phyloP scores from a whole-genome alignment of 2,888 invertebrate species.

The Drosophila histrio region DNA sequence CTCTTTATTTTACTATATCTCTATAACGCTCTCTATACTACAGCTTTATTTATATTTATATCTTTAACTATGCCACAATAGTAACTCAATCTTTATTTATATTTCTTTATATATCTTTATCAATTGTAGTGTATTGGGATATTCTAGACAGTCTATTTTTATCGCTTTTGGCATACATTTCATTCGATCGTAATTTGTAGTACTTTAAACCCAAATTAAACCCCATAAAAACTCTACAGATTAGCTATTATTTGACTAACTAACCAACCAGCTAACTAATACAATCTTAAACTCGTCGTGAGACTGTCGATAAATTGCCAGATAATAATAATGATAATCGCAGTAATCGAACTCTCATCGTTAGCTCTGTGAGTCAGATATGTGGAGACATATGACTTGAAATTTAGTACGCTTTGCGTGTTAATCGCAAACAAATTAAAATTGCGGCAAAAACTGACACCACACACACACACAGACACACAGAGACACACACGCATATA shows the following conservation, averaged over 20 bases:
- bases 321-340: constrained; percentile 14
- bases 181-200: not conserved
- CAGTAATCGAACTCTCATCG: constrained; percentile 17
- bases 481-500: constrained; percentile 16
- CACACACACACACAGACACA: constrained; percentile 23
- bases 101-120: not conserved
- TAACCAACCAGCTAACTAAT: not conserved
- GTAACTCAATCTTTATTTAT: too few species aligned
- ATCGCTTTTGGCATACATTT: not conserved
- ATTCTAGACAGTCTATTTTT: not conserved
- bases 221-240: not conserved
- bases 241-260: constrained; percentile 12
- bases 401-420: constrained; percentile 55
- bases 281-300: not conserved
- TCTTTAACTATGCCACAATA: too few species aligned
- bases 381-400: constrained; percentile 28
- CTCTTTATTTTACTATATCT: too few species aligned
- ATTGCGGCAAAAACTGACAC: constrained; percentile 50
- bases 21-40: too few species aligned
- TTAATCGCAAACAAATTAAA: constrained; percentile 78
- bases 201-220: not conserved
- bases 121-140: too few species aligned
- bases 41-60: too few species aligned
- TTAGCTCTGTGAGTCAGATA: constrained; percentile 30
- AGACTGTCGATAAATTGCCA: constrained; percentile 25